Conservation (phyloP, 1,140 invertebrate genomes). For the Pollicipes pollicipes region DNA sequence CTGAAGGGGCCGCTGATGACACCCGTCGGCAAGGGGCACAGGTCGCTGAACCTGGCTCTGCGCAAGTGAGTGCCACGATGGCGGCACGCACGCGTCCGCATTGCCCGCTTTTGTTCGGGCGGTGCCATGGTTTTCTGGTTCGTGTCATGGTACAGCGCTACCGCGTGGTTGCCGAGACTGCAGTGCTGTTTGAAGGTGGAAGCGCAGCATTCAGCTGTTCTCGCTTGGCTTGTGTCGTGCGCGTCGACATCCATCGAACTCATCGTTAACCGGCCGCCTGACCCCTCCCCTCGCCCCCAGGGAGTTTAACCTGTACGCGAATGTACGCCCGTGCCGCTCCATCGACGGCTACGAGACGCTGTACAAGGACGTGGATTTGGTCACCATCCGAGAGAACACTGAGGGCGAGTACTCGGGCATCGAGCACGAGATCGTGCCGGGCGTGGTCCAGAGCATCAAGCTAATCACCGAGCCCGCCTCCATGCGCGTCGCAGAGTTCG, state of each 20-base stretch:
- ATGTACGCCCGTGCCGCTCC: constrained; percentile 93
- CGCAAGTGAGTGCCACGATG: constrained; percentile 57
- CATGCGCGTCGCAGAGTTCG: constrained; percentile 89
- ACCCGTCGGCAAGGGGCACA: constrained; percentile 95
- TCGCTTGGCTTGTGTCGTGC: too few species aligned
- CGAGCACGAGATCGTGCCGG: constrained; percentile 98
- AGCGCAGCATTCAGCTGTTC: too few species aligned
- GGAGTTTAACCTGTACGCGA: constrained; percentile 97
- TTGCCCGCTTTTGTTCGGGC: constrained; percentile 1
- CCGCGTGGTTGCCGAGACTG: not conserved
- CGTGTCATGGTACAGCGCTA: not conserved
- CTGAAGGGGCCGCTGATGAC: constrained; percentile 97
- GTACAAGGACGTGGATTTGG: constrained; percentile 95
- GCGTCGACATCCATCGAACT: too few species aligned
- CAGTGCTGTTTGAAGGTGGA: not conserved
- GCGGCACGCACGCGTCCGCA: constrained; percentile 31
- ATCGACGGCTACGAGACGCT: constrained; percentile 95
- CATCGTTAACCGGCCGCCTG: too few species aligned
- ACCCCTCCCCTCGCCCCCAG: not conserved
- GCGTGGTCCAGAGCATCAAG: constrained; percentile 98
- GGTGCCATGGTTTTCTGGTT: not conserved
- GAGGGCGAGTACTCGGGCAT: constrained; percentile 99
- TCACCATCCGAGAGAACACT: constrained; percentile 98
- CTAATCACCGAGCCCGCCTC: constrained; percentile 97
- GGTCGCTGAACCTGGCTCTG: constrained; percentile 91